Conservation (phyloP, 2,113 vertebrate species). For the Danio rerio region GRCz12tu NC_133176.1:9770501-9771000, state of each 20-base stretch:
- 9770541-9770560: no score
- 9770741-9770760: neutral
- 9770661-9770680: no score
- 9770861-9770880: neutral
- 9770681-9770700: no score
- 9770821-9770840: neutral
- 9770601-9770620: no score
- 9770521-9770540: no score
- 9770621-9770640: no score
- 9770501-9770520: no score
- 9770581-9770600: no score
- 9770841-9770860: neutral
- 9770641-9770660: no score
- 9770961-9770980: neutral
- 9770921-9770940: neutral
- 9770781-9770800: neutral
- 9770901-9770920: neutral
- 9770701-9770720: no score
- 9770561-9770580: no score
- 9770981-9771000: neutral
- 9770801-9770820: neutral
- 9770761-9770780: neutral
- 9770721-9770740: neutral
- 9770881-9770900: neutral
- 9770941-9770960: conserved; percentile 9